Evolutionary conservation across 1,140 invertebrate genomes (phyloP), one percentile per base, ranked within the genome.

Genomic region (Himalopsyche phryganea): DNA sequence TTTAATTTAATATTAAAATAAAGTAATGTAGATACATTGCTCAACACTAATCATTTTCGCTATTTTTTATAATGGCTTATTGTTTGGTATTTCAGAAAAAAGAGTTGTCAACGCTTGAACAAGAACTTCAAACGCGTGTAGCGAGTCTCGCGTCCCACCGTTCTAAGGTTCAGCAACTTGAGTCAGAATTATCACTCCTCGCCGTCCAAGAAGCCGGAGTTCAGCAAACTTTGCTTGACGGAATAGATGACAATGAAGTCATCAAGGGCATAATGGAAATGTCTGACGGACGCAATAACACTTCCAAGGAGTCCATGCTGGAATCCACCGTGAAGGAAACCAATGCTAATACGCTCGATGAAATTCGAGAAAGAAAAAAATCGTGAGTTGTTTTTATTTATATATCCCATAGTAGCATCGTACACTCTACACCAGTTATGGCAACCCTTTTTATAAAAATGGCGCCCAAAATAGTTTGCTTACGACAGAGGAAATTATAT

Each of bases 41-140:
- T n/a, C n/a, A n/a, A n/a, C n/a, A n/a, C n/a, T n/a, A n/a, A n/a
- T n/a, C n/a, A 28, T 28, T 28, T 45, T 18, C 18, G 15, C 38
- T 9, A 9, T 18, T 46, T 45, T 11, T 3, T 7, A 15, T 32
- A 28, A 32, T 48, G 15, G 33, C 15, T 32, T 48, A 1, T n/a
- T 6, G n/a, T 11, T 7, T 41, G 35, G n/a, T 46, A 20, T 55
- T 64, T 11, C 57, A 76, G 73, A 73, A 73, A 69, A 70, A 84
- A 64, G 84, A 87, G 67, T 68, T 90, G 49, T 76, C 82, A 32
- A 78, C 81, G 20, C 67, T 89, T 20, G 85, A 89, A 66, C 72
- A 75, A 2, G 81, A 88, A 69, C 60, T 87, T 9, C 78, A 83
- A 65, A 79, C 70, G 9, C 80, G 85, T 46, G 80, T 85, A 19